Conservation (phyloP, 2,888 invertebrate species). For the Sarcophaga carnaria region DNA sequence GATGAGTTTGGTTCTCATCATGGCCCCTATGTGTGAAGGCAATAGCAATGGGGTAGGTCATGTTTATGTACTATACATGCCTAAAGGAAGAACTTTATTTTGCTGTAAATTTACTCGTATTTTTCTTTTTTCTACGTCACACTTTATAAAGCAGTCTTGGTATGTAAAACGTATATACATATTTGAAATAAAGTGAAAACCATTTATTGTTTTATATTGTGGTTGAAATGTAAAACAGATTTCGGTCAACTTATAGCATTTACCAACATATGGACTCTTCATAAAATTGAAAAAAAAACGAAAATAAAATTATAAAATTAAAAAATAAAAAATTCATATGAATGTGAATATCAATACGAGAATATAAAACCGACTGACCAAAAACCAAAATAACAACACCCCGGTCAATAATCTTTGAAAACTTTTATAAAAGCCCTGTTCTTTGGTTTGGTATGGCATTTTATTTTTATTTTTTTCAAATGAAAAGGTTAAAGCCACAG, state of each 20-base stretch:
- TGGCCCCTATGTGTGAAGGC: background rate
- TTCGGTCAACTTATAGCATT: slow-evolving; percentile 62
- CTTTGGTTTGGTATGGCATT: too few relatives aligned
- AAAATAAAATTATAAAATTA: background rate
- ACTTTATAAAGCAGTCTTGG: slow-evolving; percentile 10
- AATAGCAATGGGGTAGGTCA: slow-evolving; percentile 25
- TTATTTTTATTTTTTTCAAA: too few relatives aligned
- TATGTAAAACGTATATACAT: slow-evolving; percentile 7
- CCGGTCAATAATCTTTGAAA: slow-evolving; percentile 56
- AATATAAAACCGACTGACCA: slow-evolving; percentile 16
- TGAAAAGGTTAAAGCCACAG: too few relatives aligned
- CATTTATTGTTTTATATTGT: slow-evolving; percentile 62
- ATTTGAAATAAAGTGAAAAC: slow-evolving; percentile 39
- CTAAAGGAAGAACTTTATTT: slow-evolving; percentile 49
- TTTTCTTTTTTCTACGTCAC: background rate
- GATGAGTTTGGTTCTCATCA: background rate
- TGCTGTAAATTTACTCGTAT: background rate
- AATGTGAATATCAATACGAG: background rate
- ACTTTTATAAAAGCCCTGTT: background rate
- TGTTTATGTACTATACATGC: slow-evolving; percentile 29
- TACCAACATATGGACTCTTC: slow-evolving; percentile 18
- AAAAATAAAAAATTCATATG: background rate
- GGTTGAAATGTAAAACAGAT: slow-evolving; percentile 62
- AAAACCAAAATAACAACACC: slow-evolving; percentile 47
- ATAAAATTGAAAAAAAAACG: background rate